phyloP scores from a whole-genome alignment of 2,113 vertebrate species.

The Ophiodon elongatus region DNA sequence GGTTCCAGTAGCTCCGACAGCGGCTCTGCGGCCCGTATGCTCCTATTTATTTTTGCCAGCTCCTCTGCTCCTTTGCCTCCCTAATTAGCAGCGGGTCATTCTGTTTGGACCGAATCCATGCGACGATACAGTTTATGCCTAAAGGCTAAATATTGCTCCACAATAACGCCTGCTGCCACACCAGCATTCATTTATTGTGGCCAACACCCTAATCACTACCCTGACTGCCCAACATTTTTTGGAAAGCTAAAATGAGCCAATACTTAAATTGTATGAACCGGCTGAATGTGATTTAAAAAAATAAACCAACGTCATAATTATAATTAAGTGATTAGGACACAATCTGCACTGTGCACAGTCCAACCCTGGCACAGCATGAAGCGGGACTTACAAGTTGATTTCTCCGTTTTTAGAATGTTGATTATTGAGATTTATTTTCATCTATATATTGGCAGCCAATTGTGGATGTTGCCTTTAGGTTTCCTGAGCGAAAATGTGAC shows the following conservation, averaged over 20 bases:
- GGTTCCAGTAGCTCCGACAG: constrained; percentile 54
- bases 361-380: neutral
- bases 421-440: neutral
- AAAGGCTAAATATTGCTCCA: constrained; percentile 38
- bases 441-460: neutral
- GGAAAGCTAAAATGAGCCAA: neutral
- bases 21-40: constrained; percentile 26
- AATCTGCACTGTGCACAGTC: neutral
- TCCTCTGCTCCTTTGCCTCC: neutral
- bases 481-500: neutral
- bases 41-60: neutral
- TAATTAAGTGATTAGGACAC: neutral
- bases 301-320: neutral
- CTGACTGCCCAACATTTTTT: neutral
- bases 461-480: neutral
- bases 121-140: neutral
- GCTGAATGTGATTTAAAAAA: neutral
- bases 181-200: neutral
- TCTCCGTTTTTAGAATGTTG: neutral
- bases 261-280: neutral
- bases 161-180: neutral
- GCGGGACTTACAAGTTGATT: neutral
- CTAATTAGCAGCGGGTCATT: neutral
- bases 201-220: neutral
- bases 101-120: constrained; percentile 29